Evolutionary conservation across 1,140 invertebrate genomes (phyloP), one percentile per base, ranked within the genome.

Genomic region (Cepaea nemoralis): DNA sequence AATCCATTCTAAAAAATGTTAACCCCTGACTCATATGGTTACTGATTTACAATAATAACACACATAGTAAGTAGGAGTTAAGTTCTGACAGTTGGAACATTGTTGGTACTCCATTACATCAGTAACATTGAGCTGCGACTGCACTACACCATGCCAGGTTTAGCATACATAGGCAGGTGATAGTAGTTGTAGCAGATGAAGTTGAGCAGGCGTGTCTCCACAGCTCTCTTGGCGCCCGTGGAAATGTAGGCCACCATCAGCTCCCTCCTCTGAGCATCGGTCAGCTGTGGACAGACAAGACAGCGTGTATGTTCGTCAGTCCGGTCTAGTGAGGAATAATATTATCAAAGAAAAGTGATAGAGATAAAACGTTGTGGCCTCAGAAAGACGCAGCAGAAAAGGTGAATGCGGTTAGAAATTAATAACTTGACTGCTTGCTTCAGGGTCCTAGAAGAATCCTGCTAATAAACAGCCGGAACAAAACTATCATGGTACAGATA

Each of bases 121-220:
- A 22, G 50, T 19, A 55, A 24, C 50, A 2, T 8, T 14, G 16
- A 55, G 19, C 50, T 10, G 19, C 50, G 2, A 14, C 1, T 22
- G 50, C 50, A 22, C 82, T 83, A 89, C 39, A 92, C 90, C 91
- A 91, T 91, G 22, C 90, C 91, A 59, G 91, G 91, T 81, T 91
- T 92, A 75, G 91, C 90, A 83, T 91, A 92, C 90, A 92, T 91
- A 2, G 91, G 90, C 67, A 92, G 84, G 82, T 92, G 91, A 83
- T 91, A 91, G 82, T 91, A 89, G 85, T 92, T 92, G 83, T 92
- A 91, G 69, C 85, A 87, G 19, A 92, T 85, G 87, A 90, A 92
- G 76, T 87, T 91, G 12, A 92, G 86, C 3, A 92, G 85, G 27
- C 90, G 80, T 14, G 89, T 91, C 69, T 91, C 91, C 2, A 92